phyloP scores from a whole-genome alignment of 1,140 invertebrate species.

The Teleogryllus occipitalis region DNA sequence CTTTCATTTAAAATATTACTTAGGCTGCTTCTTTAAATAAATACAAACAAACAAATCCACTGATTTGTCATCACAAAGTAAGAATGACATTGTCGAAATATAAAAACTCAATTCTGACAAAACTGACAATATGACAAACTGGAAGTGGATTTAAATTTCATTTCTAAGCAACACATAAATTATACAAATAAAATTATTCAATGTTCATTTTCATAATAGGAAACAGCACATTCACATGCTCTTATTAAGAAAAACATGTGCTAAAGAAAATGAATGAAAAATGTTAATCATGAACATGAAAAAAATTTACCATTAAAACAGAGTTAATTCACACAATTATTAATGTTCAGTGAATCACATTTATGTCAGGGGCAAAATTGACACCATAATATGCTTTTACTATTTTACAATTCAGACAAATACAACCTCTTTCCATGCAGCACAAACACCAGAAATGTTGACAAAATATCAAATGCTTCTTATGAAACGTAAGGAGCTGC shows the following conservation, averaged over 20 bases:
- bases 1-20: not conserved
- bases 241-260: not conserved
- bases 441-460: slow-evolving; percentile 4
- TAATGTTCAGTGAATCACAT: not conserved
- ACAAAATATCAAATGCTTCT: slow-evolving; percentile 5
- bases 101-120: not conserved
- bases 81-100: not conserved
- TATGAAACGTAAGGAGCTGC: not conserved
- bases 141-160: not conserved
- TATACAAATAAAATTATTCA: not conserved
- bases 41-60: not conserved
- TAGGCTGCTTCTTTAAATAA: not conserved
- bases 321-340: not conserved
- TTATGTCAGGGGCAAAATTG: not conserved
- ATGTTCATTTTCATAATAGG: not conserved
- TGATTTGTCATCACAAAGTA: not conserved
- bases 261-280: not conserved
- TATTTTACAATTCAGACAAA: not conserved
- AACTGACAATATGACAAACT: not conserved
- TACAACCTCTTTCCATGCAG: not conserved
- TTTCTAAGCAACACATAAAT: not conserved
- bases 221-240: not conserved
- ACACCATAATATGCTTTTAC: not conserved
- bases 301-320: not conserved
- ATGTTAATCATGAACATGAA: slow-evolving; percentile 1